Base-by-base conservation (phyloP, 2,797 vertebrate genomes). In the Neopelma chrysocephalum region DNA sequence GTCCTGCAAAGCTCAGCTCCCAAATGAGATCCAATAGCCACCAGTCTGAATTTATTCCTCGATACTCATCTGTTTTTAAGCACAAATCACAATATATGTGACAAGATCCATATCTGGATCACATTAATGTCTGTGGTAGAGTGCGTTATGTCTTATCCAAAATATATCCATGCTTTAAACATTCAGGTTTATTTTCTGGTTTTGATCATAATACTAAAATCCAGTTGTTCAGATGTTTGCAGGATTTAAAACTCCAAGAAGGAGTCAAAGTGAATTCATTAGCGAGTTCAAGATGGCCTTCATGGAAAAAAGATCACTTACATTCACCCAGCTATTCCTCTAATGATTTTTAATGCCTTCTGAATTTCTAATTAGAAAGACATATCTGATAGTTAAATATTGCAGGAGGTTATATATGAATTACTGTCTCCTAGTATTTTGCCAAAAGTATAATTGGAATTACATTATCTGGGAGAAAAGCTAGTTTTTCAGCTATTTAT, bases 301-400 rank as follows among this genome's bases (percentile, higher is more conserved):
- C 21, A 34, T 6, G 4, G 19, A 3, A 34, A 82, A 66, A 58
- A 68, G 12, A 69, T 73, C 56, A 71, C 38, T 90, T 68, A n/a
- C n/a, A 21, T 47, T 84, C 70, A 54, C 32, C 8, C 38, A 73
- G 68, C 34, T 81, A 87, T 80, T 89, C 76, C 42, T 65, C 16
- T 91, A 90, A 88, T 56, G 71, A 82, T 56, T 92, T 87, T 87
- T 89, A 90, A 57, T 84, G 27, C 17, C 50, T 95, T 71, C 72
- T 69, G 83, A 77, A 94, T 90, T 90, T 72, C 54, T 94, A 92
- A 93, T 94, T 93, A 83, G 62, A 51, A 89, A 89, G 79, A 76
- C 13, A 42, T 68, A 40, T 34, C 70, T 71, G 62, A 90, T 36
- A 77, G 62, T 78, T 87, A 89, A 95, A 93, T 82, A 91, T 29